These are phyloP conservation scores for Gorsachius goisagi DNA, from an alignment of 2,113 vertebrate species.

Conservation along the genomic window DNA sequence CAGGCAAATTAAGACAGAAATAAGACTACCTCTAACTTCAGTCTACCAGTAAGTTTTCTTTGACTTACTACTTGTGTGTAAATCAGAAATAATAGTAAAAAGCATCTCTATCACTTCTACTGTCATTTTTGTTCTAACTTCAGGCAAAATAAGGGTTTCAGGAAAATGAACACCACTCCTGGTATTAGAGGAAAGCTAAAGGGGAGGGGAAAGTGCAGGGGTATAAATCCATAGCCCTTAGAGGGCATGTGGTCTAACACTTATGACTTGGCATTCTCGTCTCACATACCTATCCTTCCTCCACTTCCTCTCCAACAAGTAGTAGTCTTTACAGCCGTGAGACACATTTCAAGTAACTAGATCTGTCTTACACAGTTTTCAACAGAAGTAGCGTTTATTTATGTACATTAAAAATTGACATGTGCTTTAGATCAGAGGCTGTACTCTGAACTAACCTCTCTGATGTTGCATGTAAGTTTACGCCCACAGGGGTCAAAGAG, in stretches of 20 bases:
- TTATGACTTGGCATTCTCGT: neutral
- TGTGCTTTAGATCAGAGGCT: neutral
- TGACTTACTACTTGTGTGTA: neutral
- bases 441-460: neutral
- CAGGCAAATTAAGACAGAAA: neutral
- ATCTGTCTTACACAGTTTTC: neutral
- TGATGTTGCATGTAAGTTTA: neutral
- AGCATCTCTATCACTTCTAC: neutral
- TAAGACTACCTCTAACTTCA: neutral
- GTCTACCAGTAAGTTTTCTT: neutral
- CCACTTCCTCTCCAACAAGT: neutral
- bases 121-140: neutral
- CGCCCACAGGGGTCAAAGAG: neutral
- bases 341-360: neutral
- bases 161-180: neutral
- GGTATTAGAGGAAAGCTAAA: neutral
- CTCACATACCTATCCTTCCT: neutral
- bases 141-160: neutral
- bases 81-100: neutral
- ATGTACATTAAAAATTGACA: neutral
- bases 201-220: accelerated
- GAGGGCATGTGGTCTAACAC: neutral
- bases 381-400: neutral
- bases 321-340: neutral
- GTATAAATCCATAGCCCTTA: neutral